Evolutionary conservation across 1,140 invertebrate species (phyloP), one percentile per base, ranked within the genome.

Genomic region (Orius insidiosus): DNA sequence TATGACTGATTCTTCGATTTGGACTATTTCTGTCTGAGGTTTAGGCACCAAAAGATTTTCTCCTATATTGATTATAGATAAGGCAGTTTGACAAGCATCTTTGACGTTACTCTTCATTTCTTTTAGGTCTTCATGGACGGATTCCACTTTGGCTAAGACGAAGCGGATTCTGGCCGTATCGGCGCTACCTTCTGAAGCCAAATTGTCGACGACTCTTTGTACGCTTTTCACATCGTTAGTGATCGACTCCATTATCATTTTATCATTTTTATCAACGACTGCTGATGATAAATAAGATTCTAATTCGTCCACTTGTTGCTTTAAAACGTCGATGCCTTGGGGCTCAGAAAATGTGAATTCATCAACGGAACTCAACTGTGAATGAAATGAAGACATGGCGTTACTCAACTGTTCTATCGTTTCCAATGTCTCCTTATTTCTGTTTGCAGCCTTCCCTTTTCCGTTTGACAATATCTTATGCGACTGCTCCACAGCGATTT

Each of bases 221-320:
- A 48, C 46, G 34, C 46, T 48, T 42, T 42, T 48, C 1, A 48
- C 38, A 14, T 48, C 46, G 42, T 42, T 42, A 10, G 33, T 32
- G 33, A 48, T 48, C 10, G 24, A 42, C 15, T 48, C 46, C 5
- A 48, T 38, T 5, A 48, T 42, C 30, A 40, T 39, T 13, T 48
- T 40, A 30, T 41, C 39, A 1, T 48, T 48, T 42, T 42, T 41
- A 11, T 48, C 46, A 13, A 36, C 31, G 35, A 40, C 32, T 1
- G 24, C n/a, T 6, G 38, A 42, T 9, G 39, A 18, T 4, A 41
- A 32, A 32, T 14, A 38, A 5, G 14, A 32, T 42, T 48, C 36
- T 30, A 48, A 24, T 31, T 48, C 31, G 6, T 41, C 46, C 2
- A 48, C 46, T 7, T 42, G 39, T 8, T 41, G 19, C 19, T 48